Base-by-base conservation (phyloP, 2,888 invertebrate genomes). In the Xylocampa areola region DNA sequence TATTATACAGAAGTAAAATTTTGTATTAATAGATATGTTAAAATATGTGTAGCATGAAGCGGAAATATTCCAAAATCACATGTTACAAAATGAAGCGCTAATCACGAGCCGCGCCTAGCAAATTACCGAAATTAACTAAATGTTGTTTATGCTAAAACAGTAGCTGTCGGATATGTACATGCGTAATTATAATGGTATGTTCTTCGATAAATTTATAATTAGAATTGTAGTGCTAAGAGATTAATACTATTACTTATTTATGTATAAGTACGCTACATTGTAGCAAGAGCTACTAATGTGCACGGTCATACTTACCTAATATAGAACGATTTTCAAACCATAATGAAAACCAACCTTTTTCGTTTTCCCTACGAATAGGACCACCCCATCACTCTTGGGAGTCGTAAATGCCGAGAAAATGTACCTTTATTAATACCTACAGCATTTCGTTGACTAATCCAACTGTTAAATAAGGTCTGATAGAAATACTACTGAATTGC, bases 51-150 rank as follows among this genome's bases (percentile, higher is more conserved):
- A 16, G 10, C 10, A 29, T n/a, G 5, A 25, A 54, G 54, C 65
- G 55, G 54, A 69, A 63, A 54, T 23, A 65, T 64, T 64, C 71
- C 65, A 63, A 63, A n/a, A 63, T 63, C 63, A 63, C 70, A 64
- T 54, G 70, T 63, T 70, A 70, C 63, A 36, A 64, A 61, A 67
- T 52, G 44, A 72, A 52, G 44, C 36, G 37, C 68, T 67, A 60
- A 68, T 59, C 60, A 67, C 50, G 49, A 35, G 16, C 70, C 67
- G 37, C 67, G 54, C 76, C 72, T 52, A 50, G 45, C 49, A 45
- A 59, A 65, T 55, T 47, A 64, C 51, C 32, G 48, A 59, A 70
- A 70, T 71, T 70, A 70, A 71, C 54, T 47, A 71, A 70, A 70
- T 75, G 60, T 37, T 36, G 50, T 71, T 50, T 63, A 69, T 63